A percentile compares a stretch with the other conserved stretches of the same genome.
These are phyloP conservation scores for Sander lucioperca DNA, from an alignment of 2,113 vertebrate species.

Conservation along the genomic window DNA sequence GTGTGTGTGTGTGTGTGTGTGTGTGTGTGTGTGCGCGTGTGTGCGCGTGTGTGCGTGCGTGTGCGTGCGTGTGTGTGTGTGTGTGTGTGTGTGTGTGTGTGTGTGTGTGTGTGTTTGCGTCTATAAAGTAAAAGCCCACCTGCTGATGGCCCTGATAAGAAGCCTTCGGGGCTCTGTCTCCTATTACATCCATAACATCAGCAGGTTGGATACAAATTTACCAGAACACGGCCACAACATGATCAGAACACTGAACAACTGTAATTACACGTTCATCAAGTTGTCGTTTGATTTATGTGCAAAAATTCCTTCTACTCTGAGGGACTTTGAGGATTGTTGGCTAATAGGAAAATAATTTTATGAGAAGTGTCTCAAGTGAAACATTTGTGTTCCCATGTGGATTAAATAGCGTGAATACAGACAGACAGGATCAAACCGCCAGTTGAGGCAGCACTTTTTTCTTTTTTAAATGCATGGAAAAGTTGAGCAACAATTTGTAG, in stretches of 20 bases:
- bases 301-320: slow-evolving; percentile 6
- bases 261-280: slow-evolving; percentile 40
- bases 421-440: slow-evolving; percentile 22
- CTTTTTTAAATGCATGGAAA: slow-evolving; percentile 31
- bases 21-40: slow-evolving; percentile 31
- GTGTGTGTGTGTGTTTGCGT: slow-evolving; percentile 34
- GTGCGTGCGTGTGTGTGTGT: slow-evolving; percentile 31
- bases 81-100: slow-evolving; percentile 17
- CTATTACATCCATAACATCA: slow-evolving; percentile 60
- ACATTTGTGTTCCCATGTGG: slow-evolving; percentile 13
- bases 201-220: slow-evolving; percentile 48
- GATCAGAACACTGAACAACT: slow-evolving; percentile 38
- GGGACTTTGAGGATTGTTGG: slow-evolving; percentile 13
- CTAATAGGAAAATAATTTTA: slow-evolving; percentile 39
- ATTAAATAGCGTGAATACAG: slow-evolving; percentile 7
- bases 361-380: slow-evolving; percentile 31
- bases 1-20: slow-evolving; percentile 17
- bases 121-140: slow-evolving; percentile 64
- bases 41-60: slow-evolving; percentile 9
- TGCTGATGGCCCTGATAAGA: slow-evolving; percentile 76
- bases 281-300: slow-evolving; percentile 48
- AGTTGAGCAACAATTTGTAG: slow-evolving; percentile 38
- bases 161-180: slow-evolving; percentile 37
- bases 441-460: not conserved
- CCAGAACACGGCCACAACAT: slow-evolving; percentile 44